Evolutionary conservation across 2,888 invertebrate species (phyloP), one percentile per base, ranked within the genome.

Genomic region (Amphipoea lucens): DNA sequence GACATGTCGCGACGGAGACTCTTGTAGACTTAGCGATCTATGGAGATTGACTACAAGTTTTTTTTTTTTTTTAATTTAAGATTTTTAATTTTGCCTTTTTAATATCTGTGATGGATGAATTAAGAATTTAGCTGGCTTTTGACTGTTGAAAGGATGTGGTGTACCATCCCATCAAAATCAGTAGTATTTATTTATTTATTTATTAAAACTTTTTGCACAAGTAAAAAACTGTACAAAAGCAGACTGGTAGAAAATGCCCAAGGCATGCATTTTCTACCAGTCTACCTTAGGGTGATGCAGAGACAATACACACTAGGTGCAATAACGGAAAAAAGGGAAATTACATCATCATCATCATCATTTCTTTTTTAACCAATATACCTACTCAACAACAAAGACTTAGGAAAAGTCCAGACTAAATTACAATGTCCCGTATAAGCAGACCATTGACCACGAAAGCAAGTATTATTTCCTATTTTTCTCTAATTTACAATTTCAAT

Each of bases 1-100:
- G 96, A 96, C 96, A 96, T 94, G 95, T 95, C 93, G 94, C 92
- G 92, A 92, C 91, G 92, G 87, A 91, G 88, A 84, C 83, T 90
- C 88, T 86, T 74, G 87, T 90, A 94, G 94, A 94, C 86, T 87
- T 93, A 91, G 76, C 76, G 81, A 90, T 92, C 92, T 93, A 88
- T 90, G 88, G 90, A 91, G 87, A 78, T 76, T 82, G 89, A 63
- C 87, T 40, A 36, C n/a, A 1, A 45, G 29, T 79, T 48, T 79
- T 75, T 66, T 40, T 48, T 40, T 36, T 20, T 2, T 0, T n/a
- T n/a, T n/a, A n/a, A 29, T 40, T 20, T 20, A 20, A 11, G 40
- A 14, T 23, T 42, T 48, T 60, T 74, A 12, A 14, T 72, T 45
- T n/a, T 11, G 4, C 3, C 12, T 40, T 66, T 40, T 40, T 40